phyloP scores from a whole-genome alignment of 2,888 invertebrate genomes.

The Heteropelma amictum region DNA sequence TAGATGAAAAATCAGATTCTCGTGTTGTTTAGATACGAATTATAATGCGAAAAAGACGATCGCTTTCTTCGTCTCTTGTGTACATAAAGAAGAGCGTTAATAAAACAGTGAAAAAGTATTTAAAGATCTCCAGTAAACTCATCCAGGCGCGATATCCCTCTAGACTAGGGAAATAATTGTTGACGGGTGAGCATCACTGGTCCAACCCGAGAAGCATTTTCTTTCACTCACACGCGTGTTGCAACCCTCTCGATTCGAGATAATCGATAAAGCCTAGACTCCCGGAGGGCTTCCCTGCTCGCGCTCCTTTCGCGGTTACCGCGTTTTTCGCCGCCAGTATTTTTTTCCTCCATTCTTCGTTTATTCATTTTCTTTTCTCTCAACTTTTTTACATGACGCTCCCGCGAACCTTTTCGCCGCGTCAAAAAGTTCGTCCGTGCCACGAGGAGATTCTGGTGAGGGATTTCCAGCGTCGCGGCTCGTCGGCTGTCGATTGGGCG shows the following conservation, averaged over 20 bases:
- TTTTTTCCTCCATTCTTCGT: conserved; percentile 16
- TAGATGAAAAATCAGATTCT: conserved; percentile 36
- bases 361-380: background rate
- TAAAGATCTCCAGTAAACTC: background rate
- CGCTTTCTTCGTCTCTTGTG: conserved; percentile 47
- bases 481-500: too few species aligned
- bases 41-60: conserved; percentile 19
- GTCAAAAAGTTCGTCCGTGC: too few species aligned
- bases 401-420: too few species aligned
- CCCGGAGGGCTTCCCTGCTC: conserved; percentile 33
- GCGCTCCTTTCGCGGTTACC: conserved; percentile 30
- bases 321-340: conserved; percentile 25
- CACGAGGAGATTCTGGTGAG: too few species aligned
- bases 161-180: background rate
- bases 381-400: too few species aligned
- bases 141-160: background rate
- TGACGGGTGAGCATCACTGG: conserved; percentile 49
- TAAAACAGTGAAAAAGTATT: conserved; percentile 34
- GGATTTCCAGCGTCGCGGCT: too few species aligned
- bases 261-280: conserved; percentile 55
- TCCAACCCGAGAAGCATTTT: conserved; percentile 22
- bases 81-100: conserved; percentile 56
- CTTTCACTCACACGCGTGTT: background rate
- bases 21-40: conserved; percentile 41
- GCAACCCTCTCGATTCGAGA: conserved; percentile 28